Evolutionary conservation across 2,797 vertebrate genomes (phyloP), one percentile per base, ranked within the genome.

Genomic region (Acanthis flammea): DNA sequence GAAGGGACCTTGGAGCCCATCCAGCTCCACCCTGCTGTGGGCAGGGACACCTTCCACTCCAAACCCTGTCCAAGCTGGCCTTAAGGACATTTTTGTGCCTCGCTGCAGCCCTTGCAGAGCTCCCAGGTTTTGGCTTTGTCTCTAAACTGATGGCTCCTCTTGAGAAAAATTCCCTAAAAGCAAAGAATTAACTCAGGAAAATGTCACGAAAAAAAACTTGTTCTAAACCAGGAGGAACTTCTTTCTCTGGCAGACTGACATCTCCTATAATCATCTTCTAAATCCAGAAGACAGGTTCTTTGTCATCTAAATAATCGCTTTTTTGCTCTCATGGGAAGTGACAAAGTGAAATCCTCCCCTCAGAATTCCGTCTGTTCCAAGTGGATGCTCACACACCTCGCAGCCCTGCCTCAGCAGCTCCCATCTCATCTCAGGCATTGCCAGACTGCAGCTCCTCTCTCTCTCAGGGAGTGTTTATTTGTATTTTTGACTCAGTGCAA

Each of bases 261-360:
- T 50, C 51, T 62, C 27, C 71, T 88, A 25, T 75, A 66, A 88
- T 88, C 41, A 73, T 75, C 83, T 86, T 23, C 79, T 78, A 70
- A 79, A 88, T 72, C 42, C 79, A 88, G 92, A 44, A 90, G 92
- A 67, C 80, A 93, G 80, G 67, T 82, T 86, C 88, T 92, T 95
- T 95, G 83, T 92, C 86, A 93, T 79, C 74, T 78, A 35, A 73
- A 75, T 86, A 88, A 83, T 77, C 12, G 33, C 61, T 63, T 33
- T 84, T 71, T 66, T 54, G 41, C 54, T 68, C 4, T 77, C 42
- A 21, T 7, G 44, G 61, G n/a, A 80, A 61, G 71, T 78, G 73
- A 81, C 83, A 81, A 30, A 72, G 57, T 92, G 58, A 78, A 90
- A 66, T 47, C 21, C 7, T 68, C 54, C 60, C 68, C 83, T 73